These are phyloP conservation scores for Panagrolaimus sp. DNA, from an alignment of 1,140 invertebrate genomes.

Conservation along the genomic window DNA sequence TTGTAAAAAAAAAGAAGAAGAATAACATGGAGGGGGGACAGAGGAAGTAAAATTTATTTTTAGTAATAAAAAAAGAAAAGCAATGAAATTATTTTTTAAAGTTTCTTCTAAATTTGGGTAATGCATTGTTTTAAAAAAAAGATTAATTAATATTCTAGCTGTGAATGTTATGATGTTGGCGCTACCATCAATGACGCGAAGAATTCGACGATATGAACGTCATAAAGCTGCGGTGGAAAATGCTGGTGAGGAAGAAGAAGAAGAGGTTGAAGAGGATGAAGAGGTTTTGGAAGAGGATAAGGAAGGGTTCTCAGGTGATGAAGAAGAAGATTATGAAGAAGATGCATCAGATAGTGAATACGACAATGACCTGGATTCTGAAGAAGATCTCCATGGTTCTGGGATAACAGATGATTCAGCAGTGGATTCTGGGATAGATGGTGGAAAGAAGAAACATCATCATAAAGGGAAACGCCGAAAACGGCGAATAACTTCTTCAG, in stretches of 20 bases:
- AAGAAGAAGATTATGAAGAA: not conserved
- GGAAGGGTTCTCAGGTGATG: not conserved
- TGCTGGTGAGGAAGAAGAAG: constrained; percentile 43
- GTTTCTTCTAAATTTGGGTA: too few species aligned
- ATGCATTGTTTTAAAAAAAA: too few species aligned
- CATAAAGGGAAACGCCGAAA: not conserved
- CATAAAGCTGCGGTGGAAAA: constrained; percentile 46
- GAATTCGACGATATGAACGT: constrained; percentile 50
- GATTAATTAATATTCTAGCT: constrained; percentile 22
- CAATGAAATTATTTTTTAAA: too few species aligned
- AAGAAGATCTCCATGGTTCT: not conserved
- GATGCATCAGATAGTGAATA: not conserved
- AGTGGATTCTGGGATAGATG: not conserved
- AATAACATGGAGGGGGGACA: too few species aligned
- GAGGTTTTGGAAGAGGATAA: not conserved
- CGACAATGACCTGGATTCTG: not conserved
- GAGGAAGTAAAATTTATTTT: too few species aligned
- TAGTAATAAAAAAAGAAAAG: too few species aligned
- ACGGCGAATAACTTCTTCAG: not conserved
- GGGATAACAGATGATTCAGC: constrained; percentile 1
- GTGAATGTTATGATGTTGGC: constrained; percentile 57
- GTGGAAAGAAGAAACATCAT: not conserved
- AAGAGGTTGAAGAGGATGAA: constrained; percentile 14
- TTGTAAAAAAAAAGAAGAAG: too few species aligned
- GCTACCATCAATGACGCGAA: constrained; percentile 47